Percentiles rank a stretch among this genome's conserved stretches.
These are phyloP conservation scores for Bugulina stolonifera DNA, from an alignment of 2,888 invertebrate species.

Conservation along the genomic window DNA sequence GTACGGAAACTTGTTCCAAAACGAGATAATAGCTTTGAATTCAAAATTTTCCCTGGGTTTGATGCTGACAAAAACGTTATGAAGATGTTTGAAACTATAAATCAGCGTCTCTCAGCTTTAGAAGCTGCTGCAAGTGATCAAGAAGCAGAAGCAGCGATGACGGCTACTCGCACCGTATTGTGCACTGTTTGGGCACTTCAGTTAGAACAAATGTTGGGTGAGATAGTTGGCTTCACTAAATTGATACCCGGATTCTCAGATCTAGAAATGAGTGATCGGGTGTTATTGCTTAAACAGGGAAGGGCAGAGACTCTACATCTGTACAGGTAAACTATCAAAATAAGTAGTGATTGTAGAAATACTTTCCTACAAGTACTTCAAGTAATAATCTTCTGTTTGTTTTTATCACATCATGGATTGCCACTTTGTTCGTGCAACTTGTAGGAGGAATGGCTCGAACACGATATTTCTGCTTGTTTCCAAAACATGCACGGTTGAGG, in stretches of 20 bases:
- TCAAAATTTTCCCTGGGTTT: not conserved
- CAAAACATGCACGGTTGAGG: too few species aligned
- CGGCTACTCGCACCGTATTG: not conserved
- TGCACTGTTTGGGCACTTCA: constrained; percentile 2
- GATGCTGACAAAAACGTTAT: not conserved
- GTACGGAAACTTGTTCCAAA: not conserved
- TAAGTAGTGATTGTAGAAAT: too few species aligned
- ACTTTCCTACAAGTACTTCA: too few species aligned
- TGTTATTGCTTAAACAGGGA: not conserved
- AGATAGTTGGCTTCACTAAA: not conserved
- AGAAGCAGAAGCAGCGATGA: not conserved
- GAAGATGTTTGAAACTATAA: not conserved
- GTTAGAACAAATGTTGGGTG: not conserved
- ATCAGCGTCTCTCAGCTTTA: not conserved
- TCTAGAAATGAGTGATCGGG: not conserved
- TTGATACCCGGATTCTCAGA: constrained; percentile 3
- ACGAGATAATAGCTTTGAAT: too few species aligned
- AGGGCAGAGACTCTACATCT: not conserved
- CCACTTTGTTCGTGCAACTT: too few species aligned
- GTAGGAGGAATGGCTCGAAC: too few species aligned
- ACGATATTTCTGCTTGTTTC: too few species aligned
- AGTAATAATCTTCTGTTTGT: too few species aligned
- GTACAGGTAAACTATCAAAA: too few species aligned
- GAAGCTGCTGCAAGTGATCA: not conserved
- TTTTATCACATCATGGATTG: too few species aligned